phyloP scores from a whole-genome alignment of 2,113 vertebrate genomes.

The Carlito syrichta region DNA sequence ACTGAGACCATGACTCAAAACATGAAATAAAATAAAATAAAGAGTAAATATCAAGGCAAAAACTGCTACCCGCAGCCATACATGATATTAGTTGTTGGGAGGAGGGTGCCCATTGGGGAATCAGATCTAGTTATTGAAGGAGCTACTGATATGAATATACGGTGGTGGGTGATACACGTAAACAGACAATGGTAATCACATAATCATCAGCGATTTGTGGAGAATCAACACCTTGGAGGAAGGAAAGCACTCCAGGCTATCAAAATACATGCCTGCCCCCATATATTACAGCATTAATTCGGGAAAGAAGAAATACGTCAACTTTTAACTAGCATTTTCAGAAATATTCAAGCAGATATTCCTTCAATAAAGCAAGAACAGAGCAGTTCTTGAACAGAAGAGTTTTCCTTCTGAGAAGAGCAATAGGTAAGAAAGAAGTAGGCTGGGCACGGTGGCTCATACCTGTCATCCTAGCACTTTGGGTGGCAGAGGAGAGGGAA shows the following conservation, averaged over 20 bases:
- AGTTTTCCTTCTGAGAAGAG: neutral
- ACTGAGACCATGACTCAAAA: too few relatives aligned
- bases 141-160: too few relatives aligned
- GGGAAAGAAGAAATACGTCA: neutral
- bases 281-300: neutral
- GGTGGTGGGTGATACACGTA: neutral
- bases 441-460: too few relatives aligned
- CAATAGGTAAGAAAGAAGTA: neutral
- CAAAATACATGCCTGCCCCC: neutral
- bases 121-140: neutral
- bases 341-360: neutral
- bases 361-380: neutral
- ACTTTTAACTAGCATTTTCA: neutral
- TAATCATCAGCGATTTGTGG: neutral
- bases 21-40: neutral
- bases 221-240: neutral
- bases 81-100: neutral
- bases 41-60: neutral
- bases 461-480: too few relatives aligned
- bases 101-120: neutral
- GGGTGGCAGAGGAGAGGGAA: too few relatives aligned
- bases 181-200: neutral
- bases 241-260: neutral
- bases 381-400: too few relatives aligned
- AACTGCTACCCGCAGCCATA: neutral